Percentiles rank a stretch among this genome's conserved stretches.
phyloP scores from a whole-genome alignment of 1,140 invertebrate genomes.

The Amyelois transitella region DNA sequence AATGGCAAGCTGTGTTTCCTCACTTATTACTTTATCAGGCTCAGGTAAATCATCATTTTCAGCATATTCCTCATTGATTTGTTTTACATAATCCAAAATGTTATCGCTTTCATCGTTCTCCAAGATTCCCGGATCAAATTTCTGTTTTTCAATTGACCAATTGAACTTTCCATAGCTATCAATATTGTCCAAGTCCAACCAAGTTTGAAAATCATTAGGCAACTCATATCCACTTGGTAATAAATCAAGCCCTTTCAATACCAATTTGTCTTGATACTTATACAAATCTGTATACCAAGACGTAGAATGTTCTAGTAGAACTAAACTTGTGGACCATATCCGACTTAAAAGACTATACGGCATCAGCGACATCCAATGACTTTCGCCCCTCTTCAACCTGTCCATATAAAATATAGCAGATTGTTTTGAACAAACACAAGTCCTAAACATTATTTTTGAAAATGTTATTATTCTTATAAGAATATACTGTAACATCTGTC shows the following conservation, averaged over 20 bases:
- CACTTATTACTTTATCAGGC: not conserved
- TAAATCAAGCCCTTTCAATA: constrained; percentile 69
- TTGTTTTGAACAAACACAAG: constrained; percentile 64
- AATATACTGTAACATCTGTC: constrained; percentile 76
- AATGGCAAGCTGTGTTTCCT: not conserved
- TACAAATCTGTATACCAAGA: constrained; percentile 73
- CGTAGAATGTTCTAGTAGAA: constrained; percentile 69
- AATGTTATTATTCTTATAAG: constrained; percentile 75
- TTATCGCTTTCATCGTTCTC: constrained; percentile 43
- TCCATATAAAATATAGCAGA: constrained; percentile 72
- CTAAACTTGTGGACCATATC: constrained; percentile 75
- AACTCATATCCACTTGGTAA: constrained; percentile 66
- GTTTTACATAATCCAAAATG: constrained; percentile 50
- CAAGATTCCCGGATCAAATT: constrained; percentile 23
- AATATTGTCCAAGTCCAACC: constrained; percentile 71
- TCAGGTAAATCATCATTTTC: constrained; percentile 8
- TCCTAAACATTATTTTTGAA: constrained; percentile 73
- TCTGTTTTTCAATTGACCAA: constrained; percentile 43
- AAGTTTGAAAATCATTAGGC: constrained; percentile 66
- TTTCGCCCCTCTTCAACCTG: constrained; percentile 74
- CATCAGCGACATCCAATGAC: constrained; percentile 73
- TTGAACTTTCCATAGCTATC: constrained; percentile 50
- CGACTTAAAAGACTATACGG: constrained; percentile 74
- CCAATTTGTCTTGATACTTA: constrained; percentile 52
- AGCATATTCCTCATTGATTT: constrained; percentile 30